Conservation (phyloP, 2,797 vertebrate genomes). For the Rhodeus uyekii region DNA sequence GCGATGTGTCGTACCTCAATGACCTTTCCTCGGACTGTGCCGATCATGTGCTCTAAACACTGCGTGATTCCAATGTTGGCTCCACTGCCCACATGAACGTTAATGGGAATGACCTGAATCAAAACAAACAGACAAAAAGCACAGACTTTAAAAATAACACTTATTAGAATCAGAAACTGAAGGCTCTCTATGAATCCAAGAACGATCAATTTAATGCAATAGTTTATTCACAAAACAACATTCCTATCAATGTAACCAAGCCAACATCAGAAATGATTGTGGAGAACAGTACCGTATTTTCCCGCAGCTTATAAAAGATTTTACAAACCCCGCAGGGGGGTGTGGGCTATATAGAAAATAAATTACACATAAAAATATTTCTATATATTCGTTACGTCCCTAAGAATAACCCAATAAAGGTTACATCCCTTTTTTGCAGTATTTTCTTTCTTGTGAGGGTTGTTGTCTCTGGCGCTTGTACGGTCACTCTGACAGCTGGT, state of each 20-base stretch:
- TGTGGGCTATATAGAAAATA: no score
- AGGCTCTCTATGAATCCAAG: background rate
- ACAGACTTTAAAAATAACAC: background rate
- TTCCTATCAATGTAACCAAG: no score
- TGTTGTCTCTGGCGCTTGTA: no score
- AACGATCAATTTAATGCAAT: background rate
- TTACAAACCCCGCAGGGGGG: no score
- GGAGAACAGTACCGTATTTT: no score
- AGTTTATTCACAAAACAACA: background rate
- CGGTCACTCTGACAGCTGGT: no score
- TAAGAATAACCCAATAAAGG: no score
- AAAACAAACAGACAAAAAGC: constrained; percentile 29
- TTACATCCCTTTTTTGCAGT: no score
- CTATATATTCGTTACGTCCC: no score
- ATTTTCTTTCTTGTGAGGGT: no score
- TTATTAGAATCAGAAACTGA: background rate
- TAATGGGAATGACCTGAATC: constrained; percentile 88
- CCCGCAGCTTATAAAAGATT: no score
- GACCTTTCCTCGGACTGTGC: constrained; percentile 89
- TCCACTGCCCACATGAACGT: constrained; percentile 84
- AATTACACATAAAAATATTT: no score
- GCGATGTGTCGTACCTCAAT: constrained; percentile 81
- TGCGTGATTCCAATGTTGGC: constrained; percentile 89
- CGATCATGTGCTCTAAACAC: constrained; percentile 95
- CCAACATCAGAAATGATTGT: background rate